Evolutionary conservation across 37 sponge, comb jelly and placozoan genomes (phyloP).

Genomic region (Tethya wilhelma): DNA sequence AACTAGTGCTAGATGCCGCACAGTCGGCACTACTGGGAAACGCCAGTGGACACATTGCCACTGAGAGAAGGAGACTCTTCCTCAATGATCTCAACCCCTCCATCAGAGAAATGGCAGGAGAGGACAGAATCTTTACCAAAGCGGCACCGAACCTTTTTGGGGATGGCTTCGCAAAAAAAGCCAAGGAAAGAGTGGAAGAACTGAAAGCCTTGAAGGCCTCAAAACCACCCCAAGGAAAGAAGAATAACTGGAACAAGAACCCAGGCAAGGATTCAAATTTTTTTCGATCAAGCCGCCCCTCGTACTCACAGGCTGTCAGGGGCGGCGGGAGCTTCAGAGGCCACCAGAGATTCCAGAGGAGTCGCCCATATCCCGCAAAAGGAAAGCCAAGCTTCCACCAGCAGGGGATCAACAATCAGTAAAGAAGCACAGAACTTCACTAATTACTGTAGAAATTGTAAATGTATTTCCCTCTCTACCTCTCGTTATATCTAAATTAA

Average conservation of each 20-base stretch:
- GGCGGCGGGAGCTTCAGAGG: conserved; percentile 20
- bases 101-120: too few species aligned
- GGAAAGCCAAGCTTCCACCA: neutral
- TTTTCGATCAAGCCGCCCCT: conserved; percentile 43
- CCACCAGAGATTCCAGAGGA: conserved; percentile 1
- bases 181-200: conserved; percentile 23
- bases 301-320: neutral
- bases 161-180: conserved; percentile 7
- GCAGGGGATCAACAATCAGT: neutral
- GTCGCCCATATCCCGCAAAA: neutral
- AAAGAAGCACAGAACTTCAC: neutral
- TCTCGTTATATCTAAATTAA: neutral
- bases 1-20: too few species aligned
- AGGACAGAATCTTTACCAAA: too few species aligned
- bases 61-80: too few species aligned
- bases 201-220: neutral
- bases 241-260: neutral
- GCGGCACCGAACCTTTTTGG: too few species aligned
- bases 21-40: too few species aligned
- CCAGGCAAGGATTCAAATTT: neutral
- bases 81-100: too few species aligned
- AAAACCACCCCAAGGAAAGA: neutral
- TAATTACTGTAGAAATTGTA: too few species aligned
- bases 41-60: too few species aligned
- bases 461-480: neutral